phyloP scores from a whole-genome alignment of 2,888 invertebrate genomes.

The Rotaria sp. region DNA sequence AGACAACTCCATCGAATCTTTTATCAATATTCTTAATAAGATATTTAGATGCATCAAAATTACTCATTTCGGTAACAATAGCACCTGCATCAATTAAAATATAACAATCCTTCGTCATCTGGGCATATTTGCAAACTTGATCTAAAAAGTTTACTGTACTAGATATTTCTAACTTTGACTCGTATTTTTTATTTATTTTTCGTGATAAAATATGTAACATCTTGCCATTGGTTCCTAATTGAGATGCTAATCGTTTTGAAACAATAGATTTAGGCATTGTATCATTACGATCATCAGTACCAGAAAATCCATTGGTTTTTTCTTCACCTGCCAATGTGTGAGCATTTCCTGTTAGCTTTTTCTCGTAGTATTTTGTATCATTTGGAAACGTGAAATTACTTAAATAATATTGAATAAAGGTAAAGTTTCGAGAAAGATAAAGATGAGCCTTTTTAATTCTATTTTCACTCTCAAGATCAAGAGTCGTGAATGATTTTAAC shows the following conservation, averaged over 20 bases:
- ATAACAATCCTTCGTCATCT: background rate
- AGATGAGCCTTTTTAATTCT: background rate
- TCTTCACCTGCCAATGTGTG: background rate
- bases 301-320: background rate
- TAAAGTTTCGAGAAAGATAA: conserved; percentile 2
- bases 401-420: conserved; percentile 7
- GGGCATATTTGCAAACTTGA: background rate
- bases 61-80: background rate
- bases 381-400: background rate
- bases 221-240: background rate
- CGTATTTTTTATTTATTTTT: background rate
- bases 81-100: background rate
- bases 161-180: background rate
- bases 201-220: background rate
- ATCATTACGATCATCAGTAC: background rate
- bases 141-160: background rate
- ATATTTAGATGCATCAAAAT: background rate
- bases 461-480: background rate
- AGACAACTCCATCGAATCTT: background rate
- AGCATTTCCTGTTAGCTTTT: background rate
- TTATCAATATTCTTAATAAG: background rate
- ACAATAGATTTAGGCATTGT: background rate
- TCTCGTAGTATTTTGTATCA: background rate
- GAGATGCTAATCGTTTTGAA: background rate
- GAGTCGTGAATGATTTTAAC: background rate